Evolutionary conservation across 30 jellyfish, hydroid and myxozoan species (phyloP).

Genomic region (Rhopilema esculentum): DNA sequence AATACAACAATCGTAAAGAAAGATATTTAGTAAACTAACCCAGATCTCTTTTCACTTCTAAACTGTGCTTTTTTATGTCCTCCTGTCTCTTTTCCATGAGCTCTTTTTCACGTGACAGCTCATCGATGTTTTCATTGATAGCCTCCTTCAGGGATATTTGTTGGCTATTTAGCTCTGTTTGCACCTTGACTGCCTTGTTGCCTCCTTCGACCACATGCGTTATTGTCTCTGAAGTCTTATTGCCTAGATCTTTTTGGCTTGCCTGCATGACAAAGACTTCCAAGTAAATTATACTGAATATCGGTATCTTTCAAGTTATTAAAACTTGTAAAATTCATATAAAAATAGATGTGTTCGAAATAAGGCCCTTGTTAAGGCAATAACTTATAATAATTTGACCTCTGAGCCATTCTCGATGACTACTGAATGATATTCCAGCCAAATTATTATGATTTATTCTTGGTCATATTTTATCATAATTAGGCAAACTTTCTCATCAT

Average conservation of each 20-base stretch:
- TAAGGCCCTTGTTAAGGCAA: no score
- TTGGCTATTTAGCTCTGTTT: conserved; percentile 53
- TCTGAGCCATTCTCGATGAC: no score
- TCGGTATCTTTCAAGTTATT: no score
- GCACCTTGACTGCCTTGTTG: conserved; percentile 58
- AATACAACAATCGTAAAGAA: neutral
- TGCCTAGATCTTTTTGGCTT: conserved; percentile 79
- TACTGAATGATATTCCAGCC: no score
- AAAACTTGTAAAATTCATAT: no score
- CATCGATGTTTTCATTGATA: conserved; percentile 60
- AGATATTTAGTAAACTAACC: conserved; percentile 48
- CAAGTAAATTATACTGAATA: no score
- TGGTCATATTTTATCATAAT: no score
- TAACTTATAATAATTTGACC: no score
- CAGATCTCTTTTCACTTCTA: conserved; percentile 74
- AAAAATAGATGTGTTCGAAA: no score
- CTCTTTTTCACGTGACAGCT: conserved; percentile 67
- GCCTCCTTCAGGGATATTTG: conserved; percentile 69
- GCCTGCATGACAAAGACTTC: conserved; percentile 21
- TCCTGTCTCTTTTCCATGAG: conserved; percentile 71
- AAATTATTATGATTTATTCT: no score
- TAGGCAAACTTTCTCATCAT: no score
- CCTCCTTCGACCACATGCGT: conserved; percentile 61
- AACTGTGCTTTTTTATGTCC: conserved; percentile 73
- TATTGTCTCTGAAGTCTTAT: conserved; percentile 80